A percentile compares a stretch with the other conserved stretches of the same genome.
phyloP scores from a whole-genome alignment of 2,888 invertebrate genomes.

The Papilio elwesi region DNA sequence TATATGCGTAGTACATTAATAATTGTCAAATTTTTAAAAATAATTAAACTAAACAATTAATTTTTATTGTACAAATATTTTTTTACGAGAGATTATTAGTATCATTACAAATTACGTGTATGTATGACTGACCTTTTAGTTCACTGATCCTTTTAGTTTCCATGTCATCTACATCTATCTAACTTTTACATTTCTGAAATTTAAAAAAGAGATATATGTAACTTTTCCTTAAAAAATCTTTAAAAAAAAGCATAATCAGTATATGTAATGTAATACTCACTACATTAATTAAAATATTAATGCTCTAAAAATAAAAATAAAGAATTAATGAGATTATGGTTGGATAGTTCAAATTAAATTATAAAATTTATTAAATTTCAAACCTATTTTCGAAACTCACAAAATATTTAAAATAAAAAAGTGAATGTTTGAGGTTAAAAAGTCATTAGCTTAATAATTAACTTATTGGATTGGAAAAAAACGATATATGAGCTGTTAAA shows the following conservation, averaged over 20 bases:
- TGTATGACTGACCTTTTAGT: not conserved
- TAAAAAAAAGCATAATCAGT: not conserved
- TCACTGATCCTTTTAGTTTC: not conserved
- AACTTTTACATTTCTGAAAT: not conserved
- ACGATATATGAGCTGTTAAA: too few relatives aligned
- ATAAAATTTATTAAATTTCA: not conserved
- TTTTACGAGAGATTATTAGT: too few relatives aligned
- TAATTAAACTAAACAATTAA: too few relatives aligned
- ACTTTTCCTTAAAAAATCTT: not conserved
- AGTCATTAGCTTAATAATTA: too few relatives aligned
- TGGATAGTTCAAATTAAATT: too few relatives aligned
- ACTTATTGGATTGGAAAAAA: too few relatives aligned
- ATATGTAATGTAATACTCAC: not conserved
- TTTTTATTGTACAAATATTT: too few relatives aligned
- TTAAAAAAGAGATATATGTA: not conserved
- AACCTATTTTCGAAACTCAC: too few relatives aligned
- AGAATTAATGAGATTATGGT: too few relatives aligned
- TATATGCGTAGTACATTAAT: too few relatives aligned
- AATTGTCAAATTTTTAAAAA: too few relatives aligned
- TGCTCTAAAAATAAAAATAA: not conserved
- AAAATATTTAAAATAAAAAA: not conserved
- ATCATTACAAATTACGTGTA: not conserved
- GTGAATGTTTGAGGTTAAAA: too few relatives aligned
- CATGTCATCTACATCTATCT: not conserved
- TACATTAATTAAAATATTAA: slow-evolving; percentile 8